phyloP scores from a whole-genome alignment of 1,140 invertebrate species.

The Babylonia areolata region DNA sequence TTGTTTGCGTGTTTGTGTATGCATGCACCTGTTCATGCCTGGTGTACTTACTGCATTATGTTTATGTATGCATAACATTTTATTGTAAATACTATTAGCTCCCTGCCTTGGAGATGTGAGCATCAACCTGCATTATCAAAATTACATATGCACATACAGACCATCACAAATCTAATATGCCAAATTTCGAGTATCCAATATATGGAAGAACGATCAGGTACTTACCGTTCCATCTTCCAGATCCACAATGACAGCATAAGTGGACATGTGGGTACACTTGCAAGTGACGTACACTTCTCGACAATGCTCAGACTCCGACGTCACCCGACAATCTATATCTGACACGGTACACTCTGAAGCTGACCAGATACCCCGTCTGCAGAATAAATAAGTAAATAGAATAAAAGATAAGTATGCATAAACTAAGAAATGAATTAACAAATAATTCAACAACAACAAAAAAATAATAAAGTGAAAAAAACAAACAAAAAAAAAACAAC shows the following conservation, averaged over 20 bases:
- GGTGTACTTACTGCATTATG: not conserved
- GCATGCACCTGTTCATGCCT: not conserved
- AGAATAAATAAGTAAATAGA: no score
- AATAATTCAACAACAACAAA: no score
- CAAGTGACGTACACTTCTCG: slow-evolving; percentile 85
- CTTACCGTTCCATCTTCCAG: slow-evolving; percentile 90
- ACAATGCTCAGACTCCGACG: slow-evolving; percentile 84
- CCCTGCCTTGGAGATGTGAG: no score
- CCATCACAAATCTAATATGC: no score
- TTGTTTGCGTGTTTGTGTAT: not conserved
- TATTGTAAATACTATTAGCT: no score
- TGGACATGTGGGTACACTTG: slow-evolving; percentile 93
- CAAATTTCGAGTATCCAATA: no score
- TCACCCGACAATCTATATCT: slow-evolving; percentile 69
- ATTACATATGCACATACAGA: no score
- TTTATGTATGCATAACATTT: not conserved
- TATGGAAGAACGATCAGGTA: not conserved
- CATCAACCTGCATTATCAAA: no score
- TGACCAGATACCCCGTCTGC: slow-evolving; percentile 87
- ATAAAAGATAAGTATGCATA: no score
- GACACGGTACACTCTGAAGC: slow-evolving; percentile 91
- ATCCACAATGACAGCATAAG: slow-evolving; percentile 93
- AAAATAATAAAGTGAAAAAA: no score
- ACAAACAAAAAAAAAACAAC: no score
- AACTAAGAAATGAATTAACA: no score